These are phyloP conservation scores for Tiphia femorata DNA, from an alignment of 2,888 invertebrate species.

Conservation along the genomic window DNA sequence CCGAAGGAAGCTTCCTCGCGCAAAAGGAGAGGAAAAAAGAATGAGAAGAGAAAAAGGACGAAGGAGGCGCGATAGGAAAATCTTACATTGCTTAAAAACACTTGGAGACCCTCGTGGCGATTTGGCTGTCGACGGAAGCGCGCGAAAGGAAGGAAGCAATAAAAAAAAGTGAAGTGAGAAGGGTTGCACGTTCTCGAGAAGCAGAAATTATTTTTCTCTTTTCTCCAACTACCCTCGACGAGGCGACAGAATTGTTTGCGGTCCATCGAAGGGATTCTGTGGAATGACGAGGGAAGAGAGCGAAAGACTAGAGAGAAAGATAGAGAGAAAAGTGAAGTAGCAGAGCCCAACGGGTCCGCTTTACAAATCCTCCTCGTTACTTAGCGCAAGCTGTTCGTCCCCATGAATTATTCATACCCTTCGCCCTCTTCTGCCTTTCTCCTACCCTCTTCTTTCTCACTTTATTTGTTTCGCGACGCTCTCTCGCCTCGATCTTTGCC, in stretches of 20 bases:
- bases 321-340: not conserved
- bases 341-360: conserved; percentile 35
- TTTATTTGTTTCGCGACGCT: conserved; percentile 6
- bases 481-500: not conserved
- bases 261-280: too few species aligned
- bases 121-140: too few species aligned
- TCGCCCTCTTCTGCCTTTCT: conserved; percentile 13
- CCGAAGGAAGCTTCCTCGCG: too few species aligned
- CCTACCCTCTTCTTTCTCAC: conserved; percentile 40
- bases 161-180: too few species aligned
- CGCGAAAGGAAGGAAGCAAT: too few species aligned
- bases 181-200: too few species aligned
- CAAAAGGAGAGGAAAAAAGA: too few species aligned
- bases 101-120: too few species aligned
- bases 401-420: conserved; percentile 45
- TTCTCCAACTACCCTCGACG: conserved; percentile 10
- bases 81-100: too few species aligned
- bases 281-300: conserved; percentile 9
- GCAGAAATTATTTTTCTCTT: conserved; percentile 17
- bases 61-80: too few species aligned
- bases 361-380: conserved; percentile 49
- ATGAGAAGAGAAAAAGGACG: too few species aligned
- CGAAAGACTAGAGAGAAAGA: not conserved
- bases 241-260: conserved; percentile 37
- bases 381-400: conserved; percentile 39